Evolutionary conservation across 2,113 vertebrate genomes (phyloP).

Genomic region (Syngnathoides biaculeatus): DNA sequence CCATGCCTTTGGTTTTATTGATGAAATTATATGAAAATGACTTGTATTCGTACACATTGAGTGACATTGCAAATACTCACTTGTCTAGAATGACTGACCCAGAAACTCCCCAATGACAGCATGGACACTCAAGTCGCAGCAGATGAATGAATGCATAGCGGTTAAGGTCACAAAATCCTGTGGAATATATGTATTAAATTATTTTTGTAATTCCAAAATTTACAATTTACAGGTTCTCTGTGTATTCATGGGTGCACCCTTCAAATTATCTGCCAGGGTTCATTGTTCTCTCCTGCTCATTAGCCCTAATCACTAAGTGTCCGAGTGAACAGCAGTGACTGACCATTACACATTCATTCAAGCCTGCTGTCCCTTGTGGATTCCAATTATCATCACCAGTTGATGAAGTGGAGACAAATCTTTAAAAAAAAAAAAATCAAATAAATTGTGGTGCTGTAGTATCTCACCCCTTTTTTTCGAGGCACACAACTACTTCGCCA

Average conservation of each 20-base stretch:
- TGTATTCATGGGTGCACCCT: background rate
- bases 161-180: too few species aligned
- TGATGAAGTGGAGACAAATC: background rate
- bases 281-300: background rate
- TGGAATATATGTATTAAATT: too few species aligned
- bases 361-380: background rate
- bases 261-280: background rate
- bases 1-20: too few species aligned
- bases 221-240: background rate
- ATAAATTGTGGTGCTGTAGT: background rate
- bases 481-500: background rate
- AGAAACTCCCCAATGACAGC: too few species aligned
- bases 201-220: background rate
- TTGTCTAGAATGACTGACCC: too few species aligned
- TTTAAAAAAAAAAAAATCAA: background rate
- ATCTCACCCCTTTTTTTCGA: background rate
- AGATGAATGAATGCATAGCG: too few species aligned
- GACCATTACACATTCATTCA: constrained; percentile 14
- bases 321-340: constrained; percentile 12
- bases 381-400: constrained; percentile 9
- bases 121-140: too few species aligned
- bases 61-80: too few species aligned
- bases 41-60: too few species aligned
- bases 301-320: background rate
- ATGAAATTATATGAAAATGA: too few species aligned